Percentiles rank a stretch among this genome's conserved stretches.
These are phyloP conservation scores for Percopsis transmontana DNA, from an alignment of 2,113 vertebrate genomes.

Conservation along the genomic window DNA sequence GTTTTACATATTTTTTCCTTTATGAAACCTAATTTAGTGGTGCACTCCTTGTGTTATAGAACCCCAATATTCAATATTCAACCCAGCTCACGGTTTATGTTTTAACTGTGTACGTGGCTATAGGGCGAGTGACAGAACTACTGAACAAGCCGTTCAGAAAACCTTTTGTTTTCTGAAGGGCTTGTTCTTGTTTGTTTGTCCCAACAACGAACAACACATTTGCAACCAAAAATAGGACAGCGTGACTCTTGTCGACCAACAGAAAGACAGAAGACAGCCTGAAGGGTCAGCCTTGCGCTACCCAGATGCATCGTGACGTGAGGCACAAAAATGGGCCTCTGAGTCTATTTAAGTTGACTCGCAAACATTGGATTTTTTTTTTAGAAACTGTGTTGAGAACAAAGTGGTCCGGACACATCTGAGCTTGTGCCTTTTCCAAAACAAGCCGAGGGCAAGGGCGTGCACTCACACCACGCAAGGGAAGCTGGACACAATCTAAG, in stretches of 20 bases:
- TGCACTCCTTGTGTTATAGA: too few species aligned
- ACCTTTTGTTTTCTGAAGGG: too few species aligned
- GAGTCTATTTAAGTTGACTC: background rate
- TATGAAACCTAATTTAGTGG: too few species aligned
- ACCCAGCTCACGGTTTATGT: too few species aligned
- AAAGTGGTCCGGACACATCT: conserved; percentile 6
- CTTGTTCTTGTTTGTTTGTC: background rate
- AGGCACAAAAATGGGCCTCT: background rate
- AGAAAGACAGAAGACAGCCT: conserved; percentile 4
- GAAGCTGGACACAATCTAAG: conserved; percentile 3
- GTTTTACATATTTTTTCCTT: too few species aligned
- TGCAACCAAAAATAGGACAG: conserved; percentile 10
- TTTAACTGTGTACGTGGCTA: too few species aligned
- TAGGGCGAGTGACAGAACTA: too few species aligned
- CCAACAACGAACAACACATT: background rate
- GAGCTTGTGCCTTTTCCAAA: conserved; percentile 20
- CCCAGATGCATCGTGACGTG: conserved; percentile 12
- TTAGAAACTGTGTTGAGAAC: conserved; percentile 2
- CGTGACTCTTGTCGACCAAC: conserved; percentile 2
- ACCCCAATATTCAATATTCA: too few species aligned
- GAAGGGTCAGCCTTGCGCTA: background rate
- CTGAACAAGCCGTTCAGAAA: too few species aligned
- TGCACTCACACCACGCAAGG: conserved; percentile 16
- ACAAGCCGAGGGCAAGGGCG: conserved; percentile 33
- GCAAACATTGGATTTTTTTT: conserved; percentile 7